Conservation (phyloP, 1,140 invertebrate genomes). For the Drosophila chauvacae region DNA sequence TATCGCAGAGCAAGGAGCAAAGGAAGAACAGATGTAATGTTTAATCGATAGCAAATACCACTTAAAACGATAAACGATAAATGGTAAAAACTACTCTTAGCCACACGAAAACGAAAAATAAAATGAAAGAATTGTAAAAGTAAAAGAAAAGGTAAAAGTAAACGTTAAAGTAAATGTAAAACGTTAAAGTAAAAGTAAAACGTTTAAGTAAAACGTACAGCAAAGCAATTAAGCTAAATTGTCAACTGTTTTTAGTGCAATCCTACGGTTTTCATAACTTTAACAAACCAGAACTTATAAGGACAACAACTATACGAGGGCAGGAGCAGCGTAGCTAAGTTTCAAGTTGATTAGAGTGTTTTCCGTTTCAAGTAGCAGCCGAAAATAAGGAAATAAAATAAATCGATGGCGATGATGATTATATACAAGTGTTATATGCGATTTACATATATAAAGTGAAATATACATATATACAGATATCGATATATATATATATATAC, state of each 20-base stretch:
- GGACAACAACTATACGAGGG: conserved; percentile 21
- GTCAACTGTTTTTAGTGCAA: conserved; percentile 80
- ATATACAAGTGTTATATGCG: conserved; percentile 63
- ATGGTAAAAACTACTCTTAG: conserved; percentile 46
- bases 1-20: conserved; percentile 14
- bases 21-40: conserved; percentile 18
- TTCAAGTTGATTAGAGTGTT: conserved; percentile 66
- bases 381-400: not conserved
- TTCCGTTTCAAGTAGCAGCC: conserved; percentile 53
- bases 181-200: conserved; percentile 3
- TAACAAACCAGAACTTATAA: conserved; percentile 56
- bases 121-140: conserved; percentile 14
- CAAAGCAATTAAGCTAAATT: conserved; percentile 40
- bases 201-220: conserved; percentile 8
- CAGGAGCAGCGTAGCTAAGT: conserved; percentile 19
- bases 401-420: conserved; percentile 11
- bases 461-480: conserved; percentile 29
- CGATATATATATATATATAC: conserved; percentile 20
- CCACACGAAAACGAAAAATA: not conserved
- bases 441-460: conserved; percentile 58
- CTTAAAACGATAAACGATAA: conserved; percentile 29
- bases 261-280: conserved; percentile 82
- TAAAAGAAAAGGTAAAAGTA: conserved; percentile 3
- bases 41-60: conserved; percentile 42
- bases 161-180: conserved; percentile 9